These are phyloP conservation scores for Labia minor DNA, from an alignment of 2,888 invertebrate species.

Conservation along the genomic window DNA sequence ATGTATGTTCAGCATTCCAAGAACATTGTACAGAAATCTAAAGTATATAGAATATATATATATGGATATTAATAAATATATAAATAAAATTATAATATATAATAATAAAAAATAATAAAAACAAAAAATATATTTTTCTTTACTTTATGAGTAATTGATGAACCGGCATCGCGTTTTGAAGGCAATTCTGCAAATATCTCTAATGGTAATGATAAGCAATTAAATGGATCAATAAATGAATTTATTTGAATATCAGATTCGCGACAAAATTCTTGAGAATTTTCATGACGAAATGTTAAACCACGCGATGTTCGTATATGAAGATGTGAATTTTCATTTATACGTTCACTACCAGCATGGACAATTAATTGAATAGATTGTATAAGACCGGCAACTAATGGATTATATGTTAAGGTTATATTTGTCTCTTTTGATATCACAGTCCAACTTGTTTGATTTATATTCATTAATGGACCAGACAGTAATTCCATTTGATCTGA, in stretches of 20 bases:
- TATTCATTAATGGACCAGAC: constrained; percentile 35
- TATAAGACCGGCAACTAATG: constrained; percentile 69
- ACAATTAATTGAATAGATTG: constrained; percentile 66
- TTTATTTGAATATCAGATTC: constrained; percentile 33
- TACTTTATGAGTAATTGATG: constrained; percentile 58
- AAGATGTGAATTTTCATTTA: constrained; percentile 54
- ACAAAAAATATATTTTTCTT: constrained; percentile 26
- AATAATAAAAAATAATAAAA: constrained; percentile 18
- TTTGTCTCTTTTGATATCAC: constrained; percentile 26
- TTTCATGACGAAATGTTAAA: constrained; percentile 32
- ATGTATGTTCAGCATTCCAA: constrained; percentile 62
- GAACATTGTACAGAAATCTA: constrained; percentile 65
- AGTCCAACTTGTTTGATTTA: constrained; percentile 19
- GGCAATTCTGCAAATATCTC: constrained; percentile 62
- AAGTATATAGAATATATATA: constrained; percentile 19
- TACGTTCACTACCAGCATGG: constrained; percentile 64
- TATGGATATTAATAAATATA: background rate
- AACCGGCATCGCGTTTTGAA: constrained; percentile 56
- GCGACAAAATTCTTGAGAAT: constrained; percentile 30
- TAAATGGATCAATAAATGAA: constrained; percentile 48
- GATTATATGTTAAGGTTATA: constrained; percentile 41
- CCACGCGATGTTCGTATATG: constrained; percentile 58
- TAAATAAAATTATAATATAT: background rate
- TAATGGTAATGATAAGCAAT: constrained; percentile 49
- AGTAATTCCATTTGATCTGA: constrained; percentile 60